Evolutionary conservation across 1,140 invertebrate species (phyloP), one percentile per base, ranked within the genome.

Genomic region (Listronotus oregonensis): DNA sequence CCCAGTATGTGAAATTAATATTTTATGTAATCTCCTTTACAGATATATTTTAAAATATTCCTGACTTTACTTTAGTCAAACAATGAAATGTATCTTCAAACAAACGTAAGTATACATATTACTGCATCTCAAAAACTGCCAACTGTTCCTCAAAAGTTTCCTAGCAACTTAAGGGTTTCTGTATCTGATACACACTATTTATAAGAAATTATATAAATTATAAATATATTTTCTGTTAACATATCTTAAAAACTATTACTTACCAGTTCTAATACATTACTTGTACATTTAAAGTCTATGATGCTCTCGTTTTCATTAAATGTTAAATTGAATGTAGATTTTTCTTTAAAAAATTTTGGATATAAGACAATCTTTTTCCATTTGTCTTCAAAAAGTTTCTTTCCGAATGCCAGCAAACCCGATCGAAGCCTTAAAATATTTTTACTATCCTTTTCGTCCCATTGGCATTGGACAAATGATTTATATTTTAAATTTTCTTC

Each of bases 201-300:
- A n/a, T n/a, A n/a, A n/a, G n/a, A n/a, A n/a, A n/a, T n/a, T n/a
- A n/a, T n/a, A n/a, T 12, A 55, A 21, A 21, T 21, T n/a, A 50
- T 50, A 27, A 27, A 50, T 50, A 50, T 27, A 27, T n/a, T n/a
- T 6, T 34, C 21, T 37, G n/a, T n/a, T n/a, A n/a, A n/a, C n/a
- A n/a, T n/a, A n/a, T n/a, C n/a, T n/a, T n/a, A n/a, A 31, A 17
- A 58, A 43, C n/a, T 12, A 27, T 18, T 21, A 32, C 50, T 63
- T 70, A 74, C 71, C 61, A 71, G 40, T 62, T 74, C 69, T 31
- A 71, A 64, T 9, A 73, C 34, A 66, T 70, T 71, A n/a, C 44
- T 34, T 6, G 68, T 49, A 59, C 58, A 67, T 32, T 64, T 56
- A 59, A 55, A 70, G 18, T 72, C 68, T 14, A 75, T 64, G 10